Percentiles rank a stretch among this genome's conserved stretches.
These are phyloP conservation scores for Dipodomys merriami DNA, from an alignment of 2,113 vertebrate species.

Conservation along the genomic window DNA sequence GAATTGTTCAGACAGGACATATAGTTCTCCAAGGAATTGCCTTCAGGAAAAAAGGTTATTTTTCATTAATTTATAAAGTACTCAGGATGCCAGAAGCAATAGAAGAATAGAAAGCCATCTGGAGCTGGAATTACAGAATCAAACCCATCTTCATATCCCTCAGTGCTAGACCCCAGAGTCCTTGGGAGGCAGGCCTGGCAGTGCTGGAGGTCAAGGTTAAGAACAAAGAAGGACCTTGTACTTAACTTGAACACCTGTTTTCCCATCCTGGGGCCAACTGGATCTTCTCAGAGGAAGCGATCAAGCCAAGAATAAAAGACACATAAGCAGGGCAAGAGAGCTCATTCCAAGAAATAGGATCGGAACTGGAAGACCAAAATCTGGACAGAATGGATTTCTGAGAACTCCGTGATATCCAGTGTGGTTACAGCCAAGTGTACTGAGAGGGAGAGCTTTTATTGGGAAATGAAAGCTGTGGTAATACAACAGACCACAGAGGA, in stretches of 20 bases:
- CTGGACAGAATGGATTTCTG: not conserved
- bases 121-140: not conserved
- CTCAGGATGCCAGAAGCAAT: not conserved
- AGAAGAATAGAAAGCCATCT: not conserved
- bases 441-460: no score
- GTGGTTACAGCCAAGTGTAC: not conserved
- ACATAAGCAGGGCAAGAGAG: no score
- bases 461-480: not conserved
- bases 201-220: not conserved
- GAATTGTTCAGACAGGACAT: not conserved
- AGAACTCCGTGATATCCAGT: not conserved
- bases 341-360: not conserved
- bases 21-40: not conserved
- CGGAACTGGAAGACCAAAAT: not conserved
- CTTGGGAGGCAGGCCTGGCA: no score
- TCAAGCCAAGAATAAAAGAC: not conserved
- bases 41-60: slow-evolving; percentile 16
- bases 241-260: no score
- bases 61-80: slow-evolving; percentile 22
- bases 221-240: not conserved
- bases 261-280: not conserved
- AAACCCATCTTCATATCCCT: not conserved
- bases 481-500: not conserved
- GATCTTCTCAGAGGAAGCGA: not conserved
- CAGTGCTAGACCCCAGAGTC: not conserved